Conservation (phyloP, 2,113 vertebrate species). For the Odobenus rosmarus region DNA sequence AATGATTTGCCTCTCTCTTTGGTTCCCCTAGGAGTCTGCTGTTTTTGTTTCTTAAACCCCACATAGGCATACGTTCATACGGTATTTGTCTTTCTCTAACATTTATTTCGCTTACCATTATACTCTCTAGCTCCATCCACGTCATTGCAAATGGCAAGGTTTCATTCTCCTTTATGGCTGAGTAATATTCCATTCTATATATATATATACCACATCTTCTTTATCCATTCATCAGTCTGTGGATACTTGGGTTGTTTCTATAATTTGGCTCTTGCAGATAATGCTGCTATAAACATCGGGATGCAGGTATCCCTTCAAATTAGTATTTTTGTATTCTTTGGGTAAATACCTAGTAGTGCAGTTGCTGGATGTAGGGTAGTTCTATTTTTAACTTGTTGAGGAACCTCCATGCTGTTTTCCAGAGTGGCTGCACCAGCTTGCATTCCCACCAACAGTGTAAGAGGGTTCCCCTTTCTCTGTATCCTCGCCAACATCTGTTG, state of each 20-base stretch:
- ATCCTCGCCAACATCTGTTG: neutral
- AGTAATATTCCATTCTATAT: neutral
- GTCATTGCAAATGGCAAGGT: neutral
- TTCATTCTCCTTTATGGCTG: neutral
- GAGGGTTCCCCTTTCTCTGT: neutral
- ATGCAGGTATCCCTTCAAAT: neutral
- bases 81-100: neutral
- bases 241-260: neutral
- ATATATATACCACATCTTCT: neutral
- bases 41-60: neutral
- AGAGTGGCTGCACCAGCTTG: neutral
- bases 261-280: neutral
- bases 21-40: neutral
- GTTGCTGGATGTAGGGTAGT: neutral
- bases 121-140: neutral
- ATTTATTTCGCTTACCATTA: neutral
- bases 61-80: neutral
- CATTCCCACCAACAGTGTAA: neutral
- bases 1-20: neutral
- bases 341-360: neutral
- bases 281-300: neutral
- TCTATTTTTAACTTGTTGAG: neutral
- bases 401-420: neutral
- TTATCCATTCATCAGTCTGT: neutral
- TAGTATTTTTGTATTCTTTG: neutral